Conservation (phyloP, 1,140 invertebrate species). For the Rhopalosiphum padi region DNA sequence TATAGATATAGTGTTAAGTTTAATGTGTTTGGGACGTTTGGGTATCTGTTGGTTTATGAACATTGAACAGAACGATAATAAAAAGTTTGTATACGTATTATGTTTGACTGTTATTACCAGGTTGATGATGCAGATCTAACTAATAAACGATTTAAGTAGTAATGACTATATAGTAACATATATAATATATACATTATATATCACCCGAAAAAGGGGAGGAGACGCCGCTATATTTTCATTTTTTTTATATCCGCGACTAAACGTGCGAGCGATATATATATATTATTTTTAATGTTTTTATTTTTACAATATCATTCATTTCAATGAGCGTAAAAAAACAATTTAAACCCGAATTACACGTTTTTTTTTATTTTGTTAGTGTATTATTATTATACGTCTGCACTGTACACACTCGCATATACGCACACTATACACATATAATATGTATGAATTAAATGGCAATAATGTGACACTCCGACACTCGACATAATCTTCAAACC, state of each 20-base stretch:
- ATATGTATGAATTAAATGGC: background rate
- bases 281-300: conserved; percentile 1
- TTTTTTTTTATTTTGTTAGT: background rate
- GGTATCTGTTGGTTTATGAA: background rate
- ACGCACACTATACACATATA: background rate
- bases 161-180: background rate
- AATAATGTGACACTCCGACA: conserved; percentile 1
- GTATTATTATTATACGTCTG: background rate
- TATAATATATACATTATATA: background rate
- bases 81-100: background rate
- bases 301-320: conserved; percentile 8
- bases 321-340: background rate
- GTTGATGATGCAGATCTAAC: background rate
- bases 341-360: conserved; percentile 35
- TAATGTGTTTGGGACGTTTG: background rate
- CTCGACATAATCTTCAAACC: conserved; percentile 1
- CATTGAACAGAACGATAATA: background rate
- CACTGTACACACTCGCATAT: background rate
- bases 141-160: background rate
- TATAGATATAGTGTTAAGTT: background rate
- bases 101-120: background rate
- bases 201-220: conserved; percentile 21
- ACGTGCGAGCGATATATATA: background rate
- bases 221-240: background rate
- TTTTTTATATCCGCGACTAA: background rate